phyloP scores from a whole-genome alignment of 2,797 vertebrate species.

The Vespertilio murinus region DNA sequence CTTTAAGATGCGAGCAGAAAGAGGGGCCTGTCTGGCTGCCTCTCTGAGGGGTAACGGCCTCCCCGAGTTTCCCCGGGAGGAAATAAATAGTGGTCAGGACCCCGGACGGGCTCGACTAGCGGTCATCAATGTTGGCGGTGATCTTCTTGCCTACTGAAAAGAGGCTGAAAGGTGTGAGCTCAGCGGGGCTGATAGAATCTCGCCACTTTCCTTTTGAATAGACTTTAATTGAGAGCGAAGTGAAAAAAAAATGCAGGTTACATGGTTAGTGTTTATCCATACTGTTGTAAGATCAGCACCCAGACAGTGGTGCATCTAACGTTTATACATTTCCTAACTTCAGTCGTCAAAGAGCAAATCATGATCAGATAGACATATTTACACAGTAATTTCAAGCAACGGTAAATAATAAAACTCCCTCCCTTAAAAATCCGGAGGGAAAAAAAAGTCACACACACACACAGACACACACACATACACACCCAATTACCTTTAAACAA shows the following conservation, averaged over 20 bases:
- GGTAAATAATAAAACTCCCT: conserved; percentile 88
- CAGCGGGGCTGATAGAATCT: conserved; percentile 81
- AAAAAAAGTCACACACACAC: conserved; percentile 41
- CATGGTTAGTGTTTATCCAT: conserved; percentile 86
- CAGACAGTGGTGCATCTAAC: conserved; percentile 84
- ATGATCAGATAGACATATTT: conserved; percentile 89
- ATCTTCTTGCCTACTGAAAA: conserved; percentile 56
- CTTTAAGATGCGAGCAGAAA: conserved; percentile 70
- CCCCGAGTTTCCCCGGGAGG: conserved; percentile 65
- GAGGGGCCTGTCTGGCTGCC: conserved; percentile 60
- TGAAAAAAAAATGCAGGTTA: conserved; percentile 88
- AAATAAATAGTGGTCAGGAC: conserved; percentile 82
- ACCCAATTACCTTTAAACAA: conserved; percentile 79
- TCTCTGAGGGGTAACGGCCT: conserved; percentile 73
- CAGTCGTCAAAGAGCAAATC: conserved; percentile 86
- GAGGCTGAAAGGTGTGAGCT: conserved; percentile 77
- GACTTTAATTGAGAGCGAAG: conserved; percentile 89
- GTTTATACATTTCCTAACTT: conserved; percentile 87
- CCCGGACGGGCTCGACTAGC: conserved; percentile 79
- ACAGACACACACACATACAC: conserved; percentile 57
- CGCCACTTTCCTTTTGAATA: conserved; percentile 83
- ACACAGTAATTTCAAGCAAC: conserved; percentile 88
- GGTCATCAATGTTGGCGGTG: conserved; percentile 74
- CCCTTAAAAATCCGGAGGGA: conserved; percentile 69
- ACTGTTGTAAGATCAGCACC: conserved; percentile 83